Base-by-base conservation (phyloP, 2,113 vertebrate genomes). In the Dryoscopus gambensis region DNA sequence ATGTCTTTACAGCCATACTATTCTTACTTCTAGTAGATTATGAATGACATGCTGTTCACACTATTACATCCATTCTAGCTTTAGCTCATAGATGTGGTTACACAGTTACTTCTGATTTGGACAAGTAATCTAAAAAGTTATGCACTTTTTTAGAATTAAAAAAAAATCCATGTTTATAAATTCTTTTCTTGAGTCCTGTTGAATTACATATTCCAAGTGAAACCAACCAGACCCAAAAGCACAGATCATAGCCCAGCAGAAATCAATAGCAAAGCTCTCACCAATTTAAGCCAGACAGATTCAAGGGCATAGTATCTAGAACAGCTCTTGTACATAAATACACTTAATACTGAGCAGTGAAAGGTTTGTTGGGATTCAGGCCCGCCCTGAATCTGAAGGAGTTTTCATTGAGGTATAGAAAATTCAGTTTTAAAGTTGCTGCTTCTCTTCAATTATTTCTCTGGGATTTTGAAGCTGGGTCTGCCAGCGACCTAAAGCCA, bases 1-100 rank as follows among this genome's bases (percentile, higher is more conserved):
- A 70, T 84, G 83, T 92, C 94, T 97, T 95, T 95, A 90, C 84
- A 73, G 49, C 24, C 44, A 65, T 39, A 71, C 76, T 89, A 35
- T 37, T 76, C 84, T 88, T 89, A 55, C 52, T 84, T 89, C 50
- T 30, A 87, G 55, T 37, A 91, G 42, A 68, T 92, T 65, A 79
- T 47, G 82, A 92, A 87, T 59, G 18, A 59, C 17, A 3, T 57
- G 35, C 31, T 75, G 37, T 49, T 83, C 67, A 76, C 12, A 5
- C 35, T 60, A 37, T 73, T 80, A 76, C 4, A 0, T 46, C 30
- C 40, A 6, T 9, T 30, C 33, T 37, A 71, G 50, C 27, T 78
- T 75, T 44, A 31, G n/a, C 63, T 80, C 39, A 70, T 15, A 57
- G 67, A 71, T 57, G 75, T 40, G 16, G 20, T 87, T 62, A 77